Percentiles rank a stretch among this genome's conserved stretches.
Conservation (phyloP, 1,140 invertebrate genomes). For the Pachyrhynchus sulphureomaculatus region DNA sequence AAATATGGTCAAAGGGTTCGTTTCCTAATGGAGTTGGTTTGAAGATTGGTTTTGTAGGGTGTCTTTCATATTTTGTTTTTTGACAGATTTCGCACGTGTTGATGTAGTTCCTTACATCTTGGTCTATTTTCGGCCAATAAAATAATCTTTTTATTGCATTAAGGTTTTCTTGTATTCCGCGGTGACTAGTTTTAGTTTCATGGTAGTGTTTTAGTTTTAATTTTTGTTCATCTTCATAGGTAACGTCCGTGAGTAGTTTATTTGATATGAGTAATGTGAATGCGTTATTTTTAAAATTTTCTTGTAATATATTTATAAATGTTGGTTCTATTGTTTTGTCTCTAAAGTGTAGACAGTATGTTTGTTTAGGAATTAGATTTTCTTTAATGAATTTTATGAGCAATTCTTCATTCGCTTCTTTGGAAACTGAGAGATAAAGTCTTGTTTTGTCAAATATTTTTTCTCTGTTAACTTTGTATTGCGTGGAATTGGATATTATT, state of each 20-base stretch:
- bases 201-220: constrained; percentile 42
- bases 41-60: constrained; percentile 37
- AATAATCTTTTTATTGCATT: constrained; percentile 40
- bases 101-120: constrained; percentile 33
- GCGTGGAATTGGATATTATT: no score
- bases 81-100: constrained; percentile 39
- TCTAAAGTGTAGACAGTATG: constrained; percentile 6
- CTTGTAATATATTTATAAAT: constrained; percentile 2
- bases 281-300: constrained; percentile 6
- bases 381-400: background rate
- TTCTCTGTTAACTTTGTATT: no score
- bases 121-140: constrained; percentile 47
- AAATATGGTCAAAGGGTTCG: constrained; percentile 42
- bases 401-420: no score
- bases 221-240: constrained; percentile 6
- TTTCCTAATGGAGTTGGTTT: constrained; percentile 35
- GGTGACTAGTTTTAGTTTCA: constrained; percentile 43
- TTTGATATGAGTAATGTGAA: constrained; percentile 4
- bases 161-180: constrained; percentile 48
- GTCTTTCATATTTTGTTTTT: constrained; percentile 42
- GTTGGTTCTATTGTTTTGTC: background rate
- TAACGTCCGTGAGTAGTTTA: background rate
- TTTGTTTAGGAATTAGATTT: constrained; percentile 1
- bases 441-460: no score
- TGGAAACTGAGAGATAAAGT: no score